Evolutionary conservation across 2,113 vertebrate species (phyloP), one percentile per base, ranked within the genome.

Genomic region (Rhynchomys soricoides): DNA sequence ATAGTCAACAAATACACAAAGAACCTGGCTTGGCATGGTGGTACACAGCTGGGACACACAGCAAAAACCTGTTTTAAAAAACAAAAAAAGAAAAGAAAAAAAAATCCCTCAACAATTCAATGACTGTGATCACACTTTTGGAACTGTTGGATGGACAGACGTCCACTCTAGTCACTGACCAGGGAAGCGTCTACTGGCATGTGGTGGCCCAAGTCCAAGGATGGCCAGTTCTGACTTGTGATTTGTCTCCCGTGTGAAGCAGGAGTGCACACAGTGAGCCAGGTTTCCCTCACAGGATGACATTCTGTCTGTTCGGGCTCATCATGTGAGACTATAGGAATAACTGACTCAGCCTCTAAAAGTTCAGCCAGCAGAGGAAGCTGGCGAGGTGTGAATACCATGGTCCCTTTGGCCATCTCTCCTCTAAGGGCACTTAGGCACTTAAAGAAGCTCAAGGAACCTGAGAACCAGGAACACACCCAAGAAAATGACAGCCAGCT

Each of bases 261-360:
- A 89, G 86, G 78, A 90, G 78, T n/a, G 29, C 7, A 4, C 79
- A 4, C 1, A 50, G 71, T 57, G 89, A 90, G 75, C 95, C 96
- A 89, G 50, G 77, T 95, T 96, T 95, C 97, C 78, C 82, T 92
- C 77, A 15, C 89, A 89, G 45, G 85, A 93, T 79, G 95, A 93
- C 75, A 73, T 90, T 93, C 79, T 55, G 68, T 93, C 96, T 96
- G 66, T 77, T 90, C 31, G 1, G 73, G 50, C 88, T 95, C 93
- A 43, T 96, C 93, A 77, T 93, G 83, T 87, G 96, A 96, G 93
- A 89, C 82, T 71, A 62, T 2, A 74, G 93, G 73, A 77, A 29
- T 68, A 83, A 94, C 86, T 97, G 96, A 97, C 96, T 98, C 97
- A 96, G 89, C 94, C 86, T 96, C 45, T 73, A 21, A 83, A 97